Evolutionary conservation across 2,113 vertebrate genomes (phyloP).

Genomic region (Thalassoma bifasciatum): DNA sequence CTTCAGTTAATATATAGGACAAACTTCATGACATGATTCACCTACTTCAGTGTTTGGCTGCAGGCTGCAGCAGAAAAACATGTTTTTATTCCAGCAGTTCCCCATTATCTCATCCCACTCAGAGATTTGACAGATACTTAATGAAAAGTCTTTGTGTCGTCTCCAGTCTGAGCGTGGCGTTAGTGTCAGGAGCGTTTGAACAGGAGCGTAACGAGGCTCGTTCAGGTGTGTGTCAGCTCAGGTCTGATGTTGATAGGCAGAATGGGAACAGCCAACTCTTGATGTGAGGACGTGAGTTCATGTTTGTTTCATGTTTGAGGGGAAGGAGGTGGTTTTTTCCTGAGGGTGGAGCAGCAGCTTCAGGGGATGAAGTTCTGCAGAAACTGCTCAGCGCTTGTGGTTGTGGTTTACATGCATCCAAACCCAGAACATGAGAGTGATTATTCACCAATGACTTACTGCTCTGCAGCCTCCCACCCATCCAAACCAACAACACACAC

Average conservation of each 20-base stretch:
- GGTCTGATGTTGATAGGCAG: not conserved
- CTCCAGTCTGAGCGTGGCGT: no score
- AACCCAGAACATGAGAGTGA: not conserved
- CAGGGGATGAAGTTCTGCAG: not conserved
- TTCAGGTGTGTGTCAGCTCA: not conserved
- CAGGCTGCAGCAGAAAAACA: no score
- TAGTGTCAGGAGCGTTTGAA: no score
- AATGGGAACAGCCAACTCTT: not conserved
- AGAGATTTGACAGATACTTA: not conserved
- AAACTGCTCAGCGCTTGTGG: slow-evolving; percentile 24
- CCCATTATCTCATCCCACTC: not conserved
- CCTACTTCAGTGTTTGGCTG: no score
- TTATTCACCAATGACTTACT: not conserved
- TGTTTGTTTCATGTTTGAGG: not conserved
- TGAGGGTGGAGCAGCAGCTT: slow-evolving; percentile 10
- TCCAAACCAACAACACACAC: not conserved
- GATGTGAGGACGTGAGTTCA: slow-evolving; percentile 7
- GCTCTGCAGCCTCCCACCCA: not conserved
- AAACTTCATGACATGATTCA: no score
- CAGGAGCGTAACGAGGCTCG: no score
- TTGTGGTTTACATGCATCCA: slow-evolving; percentile 10
- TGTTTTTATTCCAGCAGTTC: not conserved
- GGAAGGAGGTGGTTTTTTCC: not conserved
- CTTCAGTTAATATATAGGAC: no score
- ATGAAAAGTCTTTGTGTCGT: not conserved